phyloP scores from a whole-genome alignment of 2,888 invertebrate species.

The Nezara viridula region DNA sequence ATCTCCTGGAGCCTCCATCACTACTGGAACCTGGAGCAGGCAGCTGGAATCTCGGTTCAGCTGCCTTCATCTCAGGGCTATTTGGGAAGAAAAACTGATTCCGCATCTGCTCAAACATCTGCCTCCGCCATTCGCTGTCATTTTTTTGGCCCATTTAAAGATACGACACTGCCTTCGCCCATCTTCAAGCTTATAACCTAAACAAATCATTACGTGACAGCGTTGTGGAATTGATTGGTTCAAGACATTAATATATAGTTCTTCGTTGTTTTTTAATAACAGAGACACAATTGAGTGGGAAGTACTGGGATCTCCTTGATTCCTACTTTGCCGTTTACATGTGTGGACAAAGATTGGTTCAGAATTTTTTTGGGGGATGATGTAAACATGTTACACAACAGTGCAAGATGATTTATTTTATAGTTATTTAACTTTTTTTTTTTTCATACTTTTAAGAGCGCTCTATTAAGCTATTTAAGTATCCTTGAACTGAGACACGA shows the following conservation, averaged over 20 bases:
- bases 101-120: constrained; percentile 28
- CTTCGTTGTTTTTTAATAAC: too few species aligned
- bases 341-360: too few species aligned
- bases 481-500: too few species aligned
- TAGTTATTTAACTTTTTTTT: too few species aligned
- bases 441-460: too few species aligned
- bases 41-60: not conserved
- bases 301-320: too few species aligned
- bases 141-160: constrained; percentile 12
- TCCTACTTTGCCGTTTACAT: too few species aligned
- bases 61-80: not conserved
- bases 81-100: constrained; percentile 12
- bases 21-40: not conserved
- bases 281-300: too few species aligned
- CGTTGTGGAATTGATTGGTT: not conserved
- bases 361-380: too few species aligned
- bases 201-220: not conserved
- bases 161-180: not conserved
- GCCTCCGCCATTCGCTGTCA: not conserved
- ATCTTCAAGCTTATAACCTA: not conserved
- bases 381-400: too few species aligned
- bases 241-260: not conserved
- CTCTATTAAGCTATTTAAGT: too few species aligned
- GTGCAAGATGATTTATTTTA: too few species aligned
- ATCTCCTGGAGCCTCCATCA: not conserved